Evolutionary conservation across 2,888 invertebrate genomes (phyloP).

Genomic region (Drosophila longiperda): DNA sequence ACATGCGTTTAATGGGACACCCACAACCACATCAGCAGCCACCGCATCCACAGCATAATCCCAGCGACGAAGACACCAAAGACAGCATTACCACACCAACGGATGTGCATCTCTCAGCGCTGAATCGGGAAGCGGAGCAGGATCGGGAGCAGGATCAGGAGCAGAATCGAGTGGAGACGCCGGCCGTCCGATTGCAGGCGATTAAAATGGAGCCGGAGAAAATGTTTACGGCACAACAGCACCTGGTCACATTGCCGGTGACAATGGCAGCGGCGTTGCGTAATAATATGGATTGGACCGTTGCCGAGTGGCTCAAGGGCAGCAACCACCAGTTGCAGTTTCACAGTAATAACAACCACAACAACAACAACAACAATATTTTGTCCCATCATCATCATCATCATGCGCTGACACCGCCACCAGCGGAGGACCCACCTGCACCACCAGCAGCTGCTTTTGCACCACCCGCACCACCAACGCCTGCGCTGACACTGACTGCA

Average conservation of each 20-base stretch:
- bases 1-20: constrained; percentile 65
- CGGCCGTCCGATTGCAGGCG: constrained; percentile 60
- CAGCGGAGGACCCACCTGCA: constrained; percentile 35
- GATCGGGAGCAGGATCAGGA: constrained; percentile 48
- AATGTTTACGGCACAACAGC: constrained; percentile 51
- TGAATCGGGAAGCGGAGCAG: constrained; percentile 52
- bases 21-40: constrained; percentile 15
- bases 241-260: constrained; percentile 53
- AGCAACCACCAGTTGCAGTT: constrained; percentile 53
- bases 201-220: constrained; percentile 67
- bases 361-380: constrained; percentile 22
- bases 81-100: constrained; percentile 50
- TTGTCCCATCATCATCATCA: constrained; percentile 19
- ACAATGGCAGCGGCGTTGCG: constrained; percentile 56
- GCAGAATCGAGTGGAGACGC: constrained; percentile 15
- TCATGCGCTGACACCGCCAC: constrained; percentile 31
- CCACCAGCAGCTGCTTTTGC: constrained; percentile 5
- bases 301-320: constrained; percentile 81
- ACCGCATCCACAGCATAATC: not conserved
- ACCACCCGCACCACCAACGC: constrained; percentile 5
- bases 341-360: constrained; percentile 27
- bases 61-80: constrained; percentile 73
- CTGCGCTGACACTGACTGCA: constrained; percentile 5
- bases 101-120: constrained; percentile 69
- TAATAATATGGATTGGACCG: constrained; percentile 74